phyloP scores from a whole-genome alignment of 2,113 vertebrate species.

The Lethenteron reissneri region DNA sequence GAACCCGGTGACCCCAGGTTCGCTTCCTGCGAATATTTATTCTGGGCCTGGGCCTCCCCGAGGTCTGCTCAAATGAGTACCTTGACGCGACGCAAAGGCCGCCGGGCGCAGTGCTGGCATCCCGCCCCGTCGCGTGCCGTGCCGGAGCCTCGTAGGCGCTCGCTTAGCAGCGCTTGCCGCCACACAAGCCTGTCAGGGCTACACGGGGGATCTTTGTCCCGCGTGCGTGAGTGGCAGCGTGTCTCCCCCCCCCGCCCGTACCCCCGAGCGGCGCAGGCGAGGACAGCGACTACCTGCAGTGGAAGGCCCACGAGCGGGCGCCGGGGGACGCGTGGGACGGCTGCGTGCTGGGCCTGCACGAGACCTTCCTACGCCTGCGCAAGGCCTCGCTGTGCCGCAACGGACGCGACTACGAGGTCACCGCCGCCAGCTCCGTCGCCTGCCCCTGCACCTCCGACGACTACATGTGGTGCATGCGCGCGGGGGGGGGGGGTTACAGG shows the following conservation, averaged over 20 bases:
- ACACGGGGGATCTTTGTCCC: not conserved
- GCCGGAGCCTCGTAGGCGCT: not conserved
- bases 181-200: not conserved
- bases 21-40: too few relatives aligned
- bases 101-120: too few relatives aligned
- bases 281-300: constrained; percentile 49
- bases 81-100: too few relatives aligned
- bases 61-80: too few relatives aligned
- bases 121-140: not conserved
- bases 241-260: not conserved
- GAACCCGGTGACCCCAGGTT: too few relatives aligned
- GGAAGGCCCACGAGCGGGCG: constrained; percentile 63
- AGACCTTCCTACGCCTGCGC: constrained; percentile 44
- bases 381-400: constrained; percentile 64
- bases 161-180: not conserved
- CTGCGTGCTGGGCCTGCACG: constrained; percentile 69
- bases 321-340: constrained; percentile 37
- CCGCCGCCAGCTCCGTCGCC: constrained; percentile 28
- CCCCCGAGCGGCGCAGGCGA: constrained; percentile 22
- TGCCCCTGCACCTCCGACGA: constrained; percentile 55
- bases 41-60: too few relatives aligned
- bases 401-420: constrained; percentile 40
- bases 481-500: too few relatives aligned
- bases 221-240: not conserved
- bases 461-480: constrained; percentile 45